phyloP scores from a whole-genome alignment of 2,113 vertebrate genomes.

The Misgurnus mizolepis region DNA sequence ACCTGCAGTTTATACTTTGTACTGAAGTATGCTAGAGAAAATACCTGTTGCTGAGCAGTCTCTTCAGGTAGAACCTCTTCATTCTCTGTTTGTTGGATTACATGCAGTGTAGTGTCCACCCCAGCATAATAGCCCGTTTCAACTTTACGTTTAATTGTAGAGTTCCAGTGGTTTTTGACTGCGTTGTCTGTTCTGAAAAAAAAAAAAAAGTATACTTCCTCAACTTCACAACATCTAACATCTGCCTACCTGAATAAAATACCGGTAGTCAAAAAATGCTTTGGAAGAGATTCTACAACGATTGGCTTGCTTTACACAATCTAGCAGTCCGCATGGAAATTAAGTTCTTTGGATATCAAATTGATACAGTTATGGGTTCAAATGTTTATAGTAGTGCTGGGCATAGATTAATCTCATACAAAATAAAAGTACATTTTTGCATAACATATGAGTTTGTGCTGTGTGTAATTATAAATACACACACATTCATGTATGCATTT shows the following conservation, averaged over 20 bases:
- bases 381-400: too few species aligned
- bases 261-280: too few species aligned
- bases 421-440: too few species aligned
- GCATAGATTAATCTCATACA: too few species aligned
- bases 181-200: constrained; percentile 90
- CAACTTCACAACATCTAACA: not conserved
- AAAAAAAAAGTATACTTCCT: not conserved
- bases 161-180: constrained; percentile 99
- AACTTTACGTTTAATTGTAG: constrained; percentile 95
- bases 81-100: constrained; percentile 78
- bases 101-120: constrained; percentile 71
- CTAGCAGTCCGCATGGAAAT: too few species aligned
- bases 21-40: not conserved
- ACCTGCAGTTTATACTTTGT: not conserved
- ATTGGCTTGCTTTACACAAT: too few species aligned
- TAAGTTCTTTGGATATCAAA: too few species aligned
- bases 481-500: too few species aligned
- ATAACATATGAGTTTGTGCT: too few species aligned
- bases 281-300: not conserved
- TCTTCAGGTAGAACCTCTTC: constrained; percentile 71
- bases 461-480: too few species aligned
- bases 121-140: constrained; percentile 86
- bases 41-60: constrained; percentile 65
- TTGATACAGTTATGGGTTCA: too few species aligned
- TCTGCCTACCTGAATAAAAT: not conserved